phyloP scores from a whole-genome alignment of 1,140 invertebrate species.

The Drosophila sturtevanti region DNA sequence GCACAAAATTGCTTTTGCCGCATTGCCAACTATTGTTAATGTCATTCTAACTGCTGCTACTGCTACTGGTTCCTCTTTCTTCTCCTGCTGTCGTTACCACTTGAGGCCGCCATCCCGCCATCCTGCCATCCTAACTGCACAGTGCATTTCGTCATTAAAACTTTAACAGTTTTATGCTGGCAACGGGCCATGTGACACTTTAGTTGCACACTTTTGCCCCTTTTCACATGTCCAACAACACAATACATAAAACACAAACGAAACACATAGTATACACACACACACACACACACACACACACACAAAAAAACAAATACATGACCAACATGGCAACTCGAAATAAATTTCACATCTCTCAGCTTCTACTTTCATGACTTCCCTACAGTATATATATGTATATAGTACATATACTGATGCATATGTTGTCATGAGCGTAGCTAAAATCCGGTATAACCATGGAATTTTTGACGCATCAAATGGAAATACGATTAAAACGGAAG shows the following conservation, averaged over 20 bases:
- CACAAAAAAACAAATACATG: slow-evolving; percentile 44
- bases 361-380: slow-evolving; percentile 46
- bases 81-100: slow-evolving; percentile 40
- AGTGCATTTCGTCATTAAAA: slow-evolving; percentile 63
- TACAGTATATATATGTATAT: too few species aligned
- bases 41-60: slow-evolving; percentile 64
- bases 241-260: slow-evolving; percentile 38
- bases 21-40: slow-evolving; percentile 79
- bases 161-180: slow-evolving; percentile 70
- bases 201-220: slow-evolving; percentile 38
- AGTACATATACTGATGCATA: slow-evolving; percentile 8
- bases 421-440: neutral
- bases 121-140: slow-evolving; percentile 3
- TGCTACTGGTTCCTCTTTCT: neutral
- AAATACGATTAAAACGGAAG: neutral
- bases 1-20: slow-evolving; percentile 76
- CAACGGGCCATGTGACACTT: slow-evolving; percentile 65
- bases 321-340: slow-evolving; percentile 58
- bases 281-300: neutral
- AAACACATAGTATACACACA: slow-evolving; percentile 21
- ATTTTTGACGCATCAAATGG: neutral
- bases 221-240: neutral
- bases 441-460: neutral
- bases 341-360: slow-evolving; percentile 61
- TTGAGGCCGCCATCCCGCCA: slow-evolving; percentile 29